Conservation (phyloP, 1,140 invertebrate genomes). For the Cotesia vestalis region DNA sequence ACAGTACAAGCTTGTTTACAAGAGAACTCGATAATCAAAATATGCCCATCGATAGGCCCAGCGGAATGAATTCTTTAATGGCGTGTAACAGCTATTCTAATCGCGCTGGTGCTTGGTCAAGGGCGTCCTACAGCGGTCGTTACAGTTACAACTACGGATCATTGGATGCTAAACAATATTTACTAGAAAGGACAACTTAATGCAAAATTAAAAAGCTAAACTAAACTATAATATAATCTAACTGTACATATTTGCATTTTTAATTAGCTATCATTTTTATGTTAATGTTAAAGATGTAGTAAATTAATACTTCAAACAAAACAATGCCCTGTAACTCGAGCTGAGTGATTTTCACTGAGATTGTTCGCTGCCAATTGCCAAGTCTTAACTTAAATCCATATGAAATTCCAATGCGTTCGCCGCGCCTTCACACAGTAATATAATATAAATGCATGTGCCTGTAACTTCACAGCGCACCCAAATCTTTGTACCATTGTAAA, state of each 20-base stretch:
- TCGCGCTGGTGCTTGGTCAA: slow-evolving; percentile 71
- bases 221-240: not conserved
- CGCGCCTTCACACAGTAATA: not conserved
- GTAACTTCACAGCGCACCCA: not conserved
- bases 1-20: slow-evolving; percentile 46
- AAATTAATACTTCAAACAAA: no score
- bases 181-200: slow-evolving; percentile 59
- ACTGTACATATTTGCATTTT: no score
- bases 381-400: not conserved
- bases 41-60: slow-evolving; percentile 64
- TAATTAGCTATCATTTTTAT: no score
- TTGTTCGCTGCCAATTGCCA: not conserved
- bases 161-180: slow-evolving; percentile 60
- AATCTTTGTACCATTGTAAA: not conserved
- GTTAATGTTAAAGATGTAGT: no score
- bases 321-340: no score
- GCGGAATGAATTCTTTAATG: slow-evolving; percentile 76
- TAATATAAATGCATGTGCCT: not conserved
- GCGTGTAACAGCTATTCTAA: slow-evolving; percentile 81
- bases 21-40: slow-evolving; percentile 39
- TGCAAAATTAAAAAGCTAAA: slow-evolving; percentile 15
- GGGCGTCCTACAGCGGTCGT: slow-evolving; percentile 61
- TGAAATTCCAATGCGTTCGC: slow-evolving; percentile 3
- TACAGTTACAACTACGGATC: slow-evolving; percentile 70
- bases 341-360: not conserved